phyloP scores from a whole-genome alignment of 2,888 invertebrate genomes.

The Pantelozetes paolii region DNA sequence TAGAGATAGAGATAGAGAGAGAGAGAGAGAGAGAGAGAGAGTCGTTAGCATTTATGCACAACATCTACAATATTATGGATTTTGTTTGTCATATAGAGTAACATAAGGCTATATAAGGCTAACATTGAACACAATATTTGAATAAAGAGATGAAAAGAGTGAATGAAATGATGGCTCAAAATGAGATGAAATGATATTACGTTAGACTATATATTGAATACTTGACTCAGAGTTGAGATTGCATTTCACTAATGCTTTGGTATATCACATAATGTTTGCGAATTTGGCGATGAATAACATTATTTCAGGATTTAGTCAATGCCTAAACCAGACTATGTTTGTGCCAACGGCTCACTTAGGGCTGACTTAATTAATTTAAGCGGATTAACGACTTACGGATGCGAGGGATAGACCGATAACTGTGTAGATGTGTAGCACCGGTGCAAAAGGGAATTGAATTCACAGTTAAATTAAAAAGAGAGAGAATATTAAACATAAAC shows the following conservation, averaged over 20 bases:
- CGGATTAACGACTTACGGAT: constrained; percentile 32
- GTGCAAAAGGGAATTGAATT: background rate
- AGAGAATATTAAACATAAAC: background rate
- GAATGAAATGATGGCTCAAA: constrained; percentile 27
- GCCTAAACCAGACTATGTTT: constrained; percentile 12
- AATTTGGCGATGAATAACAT: constrained; percentile 28
- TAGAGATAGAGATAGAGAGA: no score
- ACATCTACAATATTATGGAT: constrained; percentile 5
- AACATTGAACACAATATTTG: background rate
- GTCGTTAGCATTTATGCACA: background rate
- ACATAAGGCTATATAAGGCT: constrained; percentile 29
- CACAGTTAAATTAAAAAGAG: background rate
- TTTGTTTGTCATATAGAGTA: background rate
- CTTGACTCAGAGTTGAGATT: constrained; percentile 29
- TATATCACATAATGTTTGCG: constrained; percentile 17
- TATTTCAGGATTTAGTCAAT: constrained; percentile 15
- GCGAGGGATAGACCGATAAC: background rate
- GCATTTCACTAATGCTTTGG: constrained; percentile 24
- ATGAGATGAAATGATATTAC: constrained; percentile 28
- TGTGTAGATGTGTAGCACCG: background rate
- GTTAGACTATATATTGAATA: background rate
- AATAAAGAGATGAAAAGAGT: constrained; percentile 32
- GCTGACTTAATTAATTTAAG: constrained; percentile 40
- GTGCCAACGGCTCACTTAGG: constrained; percentile 34
- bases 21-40: constrained; percentile 18